A percentile compares a stretch with the other conserved stretches of the same genome.
phyloP scores from a whole-genome alignment of 1,140 invertebrate genomes.

The Aphidius gifuensis region DNA sequence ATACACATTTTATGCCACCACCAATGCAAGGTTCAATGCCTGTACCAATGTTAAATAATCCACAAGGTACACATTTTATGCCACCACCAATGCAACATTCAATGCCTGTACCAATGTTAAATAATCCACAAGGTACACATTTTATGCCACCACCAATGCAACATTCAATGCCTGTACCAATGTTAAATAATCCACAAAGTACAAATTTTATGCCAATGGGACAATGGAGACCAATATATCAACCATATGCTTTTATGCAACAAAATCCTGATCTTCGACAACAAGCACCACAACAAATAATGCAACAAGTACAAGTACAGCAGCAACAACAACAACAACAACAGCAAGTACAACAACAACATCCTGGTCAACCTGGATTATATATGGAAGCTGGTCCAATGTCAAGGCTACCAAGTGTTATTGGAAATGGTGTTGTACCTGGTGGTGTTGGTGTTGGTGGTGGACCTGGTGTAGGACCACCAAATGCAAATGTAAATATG shows the following conservation, averaged over 20 bases:
- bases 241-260: no score
- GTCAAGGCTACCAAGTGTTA: slow-evolving; percentile 69
- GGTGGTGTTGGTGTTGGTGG: slow-evolving; percentile 54
- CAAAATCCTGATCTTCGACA: no score
- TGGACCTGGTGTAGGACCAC: slow-evolving; percentile 59
- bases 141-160: slow-evolving; percentile 70
- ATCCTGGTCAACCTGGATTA: slow-evolving; percentile 59
- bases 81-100: slow-evolving; percentile 53
- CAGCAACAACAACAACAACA: no score
- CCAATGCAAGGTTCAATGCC: slow-evolving; percentile 64
- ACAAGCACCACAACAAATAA: no score
- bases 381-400: slow-evolving; percentile 82
- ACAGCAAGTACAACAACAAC: slow-evolving; percentile 8
- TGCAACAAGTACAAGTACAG: no score
- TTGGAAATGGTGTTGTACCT: slow-evolving; percentile 54
- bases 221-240: slow-evolving; percentile 52
- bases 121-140: slow-evolving; percentile 27
- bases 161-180: slow-evolving; percentile 53
- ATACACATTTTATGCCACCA: slow-evolving; percentile 61
- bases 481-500: no score
- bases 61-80: slow-evolving; percentile 47
- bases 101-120: slow-evolving; percentile 43
- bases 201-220: slow-evolving; percentile 21
- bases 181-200: slow-evolving; percentile 30
- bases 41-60: slow-evolving; percentile 45